These are phyloP conservation scores for Ptyas mucosa DNA, from an alignment of 2,113 vertebrate genomes.

Conservation along the genomic window DNA sequence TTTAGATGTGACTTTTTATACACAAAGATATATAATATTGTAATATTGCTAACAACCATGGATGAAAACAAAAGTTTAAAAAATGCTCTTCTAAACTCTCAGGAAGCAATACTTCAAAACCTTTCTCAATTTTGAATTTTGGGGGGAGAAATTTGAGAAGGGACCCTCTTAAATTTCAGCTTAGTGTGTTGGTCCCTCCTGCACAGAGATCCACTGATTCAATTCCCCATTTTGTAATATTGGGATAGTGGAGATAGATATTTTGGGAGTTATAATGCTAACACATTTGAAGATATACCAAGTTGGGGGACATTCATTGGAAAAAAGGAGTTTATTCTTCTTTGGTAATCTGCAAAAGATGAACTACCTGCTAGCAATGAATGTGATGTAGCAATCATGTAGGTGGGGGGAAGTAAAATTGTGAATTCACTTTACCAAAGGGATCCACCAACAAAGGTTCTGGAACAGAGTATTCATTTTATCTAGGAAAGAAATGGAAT, in stretches of 20 bases:
- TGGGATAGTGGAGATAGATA: background rate
- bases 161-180: background rate
- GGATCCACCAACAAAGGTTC: constrained; percentile 44
- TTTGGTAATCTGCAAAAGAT: background rate
- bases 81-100: background rate
- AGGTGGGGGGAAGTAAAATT: background rate
- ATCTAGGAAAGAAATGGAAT: constrained; percentile 28
- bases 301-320: background rate
- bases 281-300: background rate
- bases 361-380: background rate
- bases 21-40: background rate
- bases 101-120: background rate
- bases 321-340: background rate
- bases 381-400: background rate
- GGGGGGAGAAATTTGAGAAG: background rate
- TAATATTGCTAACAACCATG: background rate
- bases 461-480: constrained; percentile 35
- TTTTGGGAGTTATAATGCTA: background rate
- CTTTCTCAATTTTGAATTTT: background rate
- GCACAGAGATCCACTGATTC: too few species aligned
- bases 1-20: background rate
- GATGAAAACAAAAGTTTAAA: background rate
- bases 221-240: background rate
- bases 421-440: rapidly evolving
- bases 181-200: background rate